Percentiles rank a stretch among this genome's conserved stretches.
Conservation (phyloP, 1,140 invertebrate genomes). For the Odontomachus brunneus region DNA sequence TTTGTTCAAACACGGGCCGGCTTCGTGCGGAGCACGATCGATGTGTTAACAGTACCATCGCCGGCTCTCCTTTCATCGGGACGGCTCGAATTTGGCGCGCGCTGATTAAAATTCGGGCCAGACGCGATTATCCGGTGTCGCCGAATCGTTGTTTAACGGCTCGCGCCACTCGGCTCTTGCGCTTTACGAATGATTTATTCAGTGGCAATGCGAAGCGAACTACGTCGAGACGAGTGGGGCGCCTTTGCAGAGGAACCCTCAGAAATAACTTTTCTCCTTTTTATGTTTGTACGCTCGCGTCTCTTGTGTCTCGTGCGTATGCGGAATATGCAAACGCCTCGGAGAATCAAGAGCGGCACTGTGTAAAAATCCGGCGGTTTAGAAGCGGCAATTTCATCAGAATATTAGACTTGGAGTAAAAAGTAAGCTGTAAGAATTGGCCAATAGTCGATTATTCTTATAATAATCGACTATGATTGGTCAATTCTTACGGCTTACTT, state of each 20-base stretch:
- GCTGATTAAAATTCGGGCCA: conserved; percentile 16
- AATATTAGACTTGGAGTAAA: no score
- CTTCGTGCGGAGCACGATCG: neutral
- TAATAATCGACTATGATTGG: no score
- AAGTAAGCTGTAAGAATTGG: no score
- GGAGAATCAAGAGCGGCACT: neutral
- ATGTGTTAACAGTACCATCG: conserved; percentile 10
- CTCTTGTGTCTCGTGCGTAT: no score
- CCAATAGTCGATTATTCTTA: no score
- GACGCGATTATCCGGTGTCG: neutral
- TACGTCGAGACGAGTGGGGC: no score
- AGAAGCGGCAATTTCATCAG: conserved; percentile 1
- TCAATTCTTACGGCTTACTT: no score
- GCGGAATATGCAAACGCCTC: neutral
- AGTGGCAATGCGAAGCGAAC: no score
- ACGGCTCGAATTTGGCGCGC: conserved; percentile 15
- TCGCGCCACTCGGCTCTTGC: neutral
- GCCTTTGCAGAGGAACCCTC: no score
- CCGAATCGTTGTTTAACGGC: no score
- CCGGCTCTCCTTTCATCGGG: conserved; percentile 5
- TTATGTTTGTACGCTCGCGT: no score
- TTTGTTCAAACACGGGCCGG: conserved; percentile 42
- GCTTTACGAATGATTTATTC: neutral
- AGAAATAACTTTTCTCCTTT: neutral
- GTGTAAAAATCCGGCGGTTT: neutral